Evolutionary conservation across 2,113 vertebrate genomes (phyloP).

Genomic region (Vombatus ursinus): DNA sequence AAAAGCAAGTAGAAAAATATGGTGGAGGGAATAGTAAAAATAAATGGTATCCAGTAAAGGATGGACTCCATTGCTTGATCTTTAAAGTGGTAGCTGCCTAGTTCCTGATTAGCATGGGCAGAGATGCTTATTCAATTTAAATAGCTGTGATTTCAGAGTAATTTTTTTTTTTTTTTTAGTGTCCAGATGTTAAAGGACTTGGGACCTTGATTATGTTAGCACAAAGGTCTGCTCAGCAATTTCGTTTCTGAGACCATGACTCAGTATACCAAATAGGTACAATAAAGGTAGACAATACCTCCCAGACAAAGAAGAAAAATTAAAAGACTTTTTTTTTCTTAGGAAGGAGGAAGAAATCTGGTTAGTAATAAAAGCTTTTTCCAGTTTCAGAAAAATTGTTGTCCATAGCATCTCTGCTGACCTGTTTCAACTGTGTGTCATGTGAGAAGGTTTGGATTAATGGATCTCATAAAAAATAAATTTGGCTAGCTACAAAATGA

Average conservation of each 20-base stretch:
- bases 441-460: background rate
- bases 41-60: background rate
- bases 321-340: too few species aligned
- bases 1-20: too few species aligned
- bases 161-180: background rate
- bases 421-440: background rate
- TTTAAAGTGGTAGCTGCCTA: background rate
- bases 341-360: too few species aligned
- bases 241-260: background rate
- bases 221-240: background rate
- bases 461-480: background rate
- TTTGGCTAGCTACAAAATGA: background rate
- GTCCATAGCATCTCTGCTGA: background rate
- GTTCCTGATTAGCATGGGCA: background rate
- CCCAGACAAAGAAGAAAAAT: background rate
- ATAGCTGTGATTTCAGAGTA: too few species aligned
- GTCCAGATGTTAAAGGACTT: background rate
- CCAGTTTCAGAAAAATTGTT: background rate
- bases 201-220: background rate
- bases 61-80: background rate
- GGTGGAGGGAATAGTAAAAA: background rate
- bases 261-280: background rate
- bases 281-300: background rate
- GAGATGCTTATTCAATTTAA: too few species aligned
- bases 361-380: too few species aligned